Conservation (phyloP, 2,797 vertebrate species). For the Furcifer pardalis region DNA sequence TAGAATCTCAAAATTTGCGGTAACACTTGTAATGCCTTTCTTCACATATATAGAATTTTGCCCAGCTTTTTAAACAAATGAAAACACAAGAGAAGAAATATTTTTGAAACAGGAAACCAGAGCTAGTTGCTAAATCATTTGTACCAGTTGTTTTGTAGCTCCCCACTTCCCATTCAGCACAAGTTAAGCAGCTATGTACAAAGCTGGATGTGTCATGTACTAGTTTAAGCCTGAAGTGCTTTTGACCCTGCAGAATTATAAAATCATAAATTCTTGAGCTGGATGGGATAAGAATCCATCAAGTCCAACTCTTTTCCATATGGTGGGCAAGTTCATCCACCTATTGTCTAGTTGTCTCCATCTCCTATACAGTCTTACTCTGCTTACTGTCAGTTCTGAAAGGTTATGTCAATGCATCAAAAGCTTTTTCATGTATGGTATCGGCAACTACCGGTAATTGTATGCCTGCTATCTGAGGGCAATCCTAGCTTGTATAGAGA, state of each 20-base stretch:
- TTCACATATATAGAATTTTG: not conserved
- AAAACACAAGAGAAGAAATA: no score
- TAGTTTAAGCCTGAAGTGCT: not conserved
- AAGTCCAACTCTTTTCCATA: not conserved
- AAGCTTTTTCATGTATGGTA: no score
- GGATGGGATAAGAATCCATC: not conserved
- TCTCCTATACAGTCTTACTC: no score
- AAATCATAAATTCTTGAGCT: not conserved
- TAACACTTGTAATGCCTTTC: no score
- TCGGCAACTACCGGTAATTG: no score
- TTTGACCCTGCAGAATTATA: not conserved
- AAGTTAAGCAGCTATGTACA: not conserved
- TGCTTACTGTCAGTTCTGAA: no score
- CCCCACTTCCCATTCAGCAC: not conserved
- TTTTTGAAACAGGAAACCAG: no score
- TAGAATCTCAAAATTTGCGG: no score
- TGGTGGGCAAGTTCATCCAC: no score
- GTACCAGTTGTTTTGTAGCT: not conserved
- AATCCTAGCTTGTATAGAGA: not conserved
- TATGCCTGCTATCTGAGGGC: not conserved
- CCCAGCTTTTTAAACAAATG: not conserved
- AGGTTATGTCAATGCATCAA: not conserved
- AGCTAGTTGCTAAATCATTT: not conserved
- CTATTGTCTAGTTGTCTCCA: no score
- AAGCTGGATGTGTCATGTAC: not conserved